Evolutionary conservation across 2,113 vertebrate species (phyloP).

Genomic region (Rhinopithecus roxellana): DNA sequence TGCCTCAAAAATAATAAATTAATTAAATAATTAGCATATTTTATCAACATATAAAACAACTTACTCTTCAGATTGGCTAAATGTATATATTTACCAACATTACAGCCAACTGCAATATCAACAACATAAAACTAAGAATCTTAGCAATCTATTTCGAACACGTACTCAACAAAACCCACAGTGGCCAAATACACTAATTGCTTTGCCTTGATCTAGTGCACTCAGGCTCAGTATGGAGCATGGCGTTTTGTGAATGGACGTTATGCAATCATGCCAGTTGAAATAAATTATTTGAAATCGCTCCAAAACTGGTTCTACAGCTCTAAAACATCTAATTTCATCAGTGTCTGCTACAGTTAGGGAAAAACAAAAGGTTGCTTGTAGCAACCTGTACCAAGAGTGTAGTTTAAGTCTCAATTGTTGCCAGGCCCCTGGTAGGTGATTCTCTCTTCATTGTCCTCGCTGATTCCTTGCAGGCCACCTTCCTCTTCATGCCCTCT

Average conservation of each 20-base stretch:
- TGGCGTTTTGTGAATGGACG: not conserved
- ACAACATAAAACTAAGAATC: not conserved
- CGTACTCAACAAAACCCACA: not conserved
- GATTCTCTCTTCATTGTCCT: not conserved
- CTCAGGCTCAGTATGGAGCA: not conserved
- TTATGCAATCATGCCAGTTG: not conserved
- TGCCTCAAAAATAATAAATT: no score
- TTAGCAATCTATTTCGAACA: not conserved
- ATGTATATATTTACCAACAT: not conserved
- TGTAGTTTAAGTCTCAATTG: not conserved
- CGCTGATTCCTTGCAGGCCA: not conserved
- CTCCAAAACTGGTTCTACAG: not conserved
- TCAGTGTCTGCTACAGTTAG: not conserved
- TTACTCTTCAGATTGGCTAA: not conserved
- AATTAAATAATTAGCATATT: not conserved
- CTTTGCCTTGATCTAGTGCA: not conserved
- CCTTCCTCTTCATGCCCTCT: not conserved
- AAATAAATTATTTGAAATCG: constrained; percentile 15
- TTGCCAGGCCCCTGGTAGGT: not conserved
- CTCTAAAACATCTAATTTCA: not conserved
- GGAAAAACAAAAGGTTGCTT: not conserved
- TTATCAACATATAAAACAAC: not conserved
- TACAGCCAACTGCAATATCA: not conserved
- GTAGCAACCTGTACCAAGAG: not conserved
- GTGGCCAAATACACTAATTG: not conserved